Percentiles rank a stretch among this genome's conserved stretches.
Evolutionary conservation across 2,888 invertebrate genomes (phyloP).

Genomic region (Diarsia mendica): DNA sequence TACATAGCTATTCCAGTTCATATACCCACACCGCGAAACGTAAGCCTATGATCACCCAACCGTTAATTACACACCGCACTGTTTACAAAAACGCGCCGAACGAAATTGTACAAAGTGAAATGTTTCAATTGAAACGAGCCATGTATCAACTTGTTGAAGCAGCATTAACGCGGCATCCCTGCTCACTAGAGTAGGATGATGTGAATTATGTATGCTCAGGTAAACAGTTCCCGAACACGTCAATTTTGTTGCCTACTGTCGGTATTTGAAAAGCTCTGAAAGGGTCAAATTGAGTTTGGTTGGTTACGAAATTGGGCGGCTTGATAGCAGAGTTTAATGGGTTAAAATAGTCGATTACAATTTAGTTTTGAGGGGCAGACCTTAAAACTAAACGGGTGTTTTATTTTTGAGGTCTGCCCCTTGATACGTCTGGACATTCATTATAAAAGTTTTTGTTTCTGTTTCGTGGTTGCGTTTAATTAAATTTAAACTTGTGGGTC

Average conservation of each 20-base stretch:
- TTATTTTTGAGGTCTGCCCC: background rate
- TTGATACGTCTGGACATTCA: background rate
- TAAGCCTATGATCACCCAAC: constrained; percentile 18
- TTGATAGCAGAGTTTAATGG: constrained; percentile 5
- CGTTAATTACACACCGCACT: constrained; percentile 10
- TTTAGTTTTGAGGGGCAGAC: background rate
- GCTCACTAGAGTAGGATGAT: constrained; percentile 68
- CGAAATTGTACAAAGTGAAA: constrained; percentile 40
- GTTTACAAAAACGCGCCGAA: constrained; percentile 11
- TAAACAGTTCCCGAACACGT: constrained; percentile 53
- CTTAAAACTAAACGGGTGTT: background rate
- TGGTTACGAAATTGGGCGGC: constrained; percentile 4
- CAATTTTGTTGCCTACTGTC: constrained; percentile 31
- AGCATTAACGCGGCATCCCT: constrained; percentile 24
- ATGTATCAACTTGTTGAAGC: constrained; percentile 38
- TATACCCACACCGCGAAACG: background rate
- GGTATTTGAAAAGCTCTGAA: constrained; percentile 15
- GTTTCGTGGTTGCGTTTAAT: too few relatives aligned
- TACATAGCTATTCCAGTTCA: background rate
- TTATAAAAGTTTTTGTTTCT: background rate
- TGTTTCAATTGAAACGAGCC: constrained; percentile 27
- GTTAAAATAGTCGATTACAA: constrained; percentile 11
- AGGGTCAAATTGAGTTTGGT: constrained; percentile 32
- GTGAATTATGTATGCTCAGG: constrained; percentile 71
- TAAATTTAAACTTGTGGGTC: too few relatives aligned